phyloP scores from a whole-genome alignment of 2,888 invertebrate species.

The Prenolepis imparis region DNA sequence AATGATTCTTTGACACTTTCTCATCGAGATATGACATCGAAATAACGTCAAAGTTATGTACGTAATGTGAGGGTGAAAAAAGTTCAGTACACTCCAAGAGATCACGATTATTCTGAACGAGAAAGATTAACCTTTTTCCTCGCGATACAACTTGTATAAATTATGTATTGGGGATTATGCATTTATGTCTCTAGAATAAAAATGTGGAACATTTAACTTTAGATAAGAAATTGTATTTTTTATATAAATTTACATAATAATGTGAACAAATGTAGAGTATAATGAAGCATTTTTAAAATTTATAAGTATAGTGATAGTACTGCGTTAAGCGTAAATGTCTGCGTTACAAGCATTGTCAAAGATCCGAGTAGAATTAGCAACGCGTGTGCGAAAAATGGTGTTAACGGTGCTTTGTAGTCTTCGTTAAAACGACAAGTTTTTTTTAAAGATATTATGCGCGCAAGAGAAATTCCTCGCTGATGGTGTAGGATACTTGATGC shows the following conservation, averaged over 20 bases:
- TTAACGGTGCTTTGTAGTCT: constrained; percentile 5
- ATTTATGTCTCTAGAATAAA: background rate
- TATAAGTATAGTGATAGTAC: background rate
- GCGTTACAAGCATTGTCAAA: background rate
- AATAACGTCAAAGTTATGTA: constrained; percentile 25
- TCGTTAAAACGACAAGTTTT: constrained; percentile 9
- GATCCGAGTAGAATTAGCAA: background rate
- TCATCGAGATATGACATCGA: constrained; percentile 26
- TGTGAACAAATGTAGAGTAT: background rate
- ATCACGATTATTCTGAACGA: background rate
- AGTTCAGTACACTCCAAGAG: background rate
- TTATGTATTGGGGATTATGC: background rate
- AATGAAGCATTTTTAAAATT: background rate
- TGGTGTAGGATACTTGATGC: background rate
- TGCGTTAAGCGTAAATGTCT: background rate
- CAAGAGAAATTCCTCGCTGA: background rate
- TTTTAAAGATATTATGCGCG: constrained; percentile 10
- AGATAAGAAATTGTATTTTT: background rate
- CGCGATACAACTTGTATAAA: background rate
- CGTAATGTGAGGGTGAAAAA: constrained; percentile 1
- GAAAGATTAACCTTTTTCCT: background rate
- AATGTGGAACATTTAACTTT: background rate
- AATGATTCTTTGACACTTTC: constrained; percentile 38
- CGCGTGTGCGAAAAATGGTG: background rate
- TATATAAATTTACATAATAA: background rate